A percentile compares a stretch with the other conserved stretches of the same genome.
Evolutionary conservation across 2,797 vertebrate species (phyloP).

Genomic region (Sebastes matsubarae): DNA sequence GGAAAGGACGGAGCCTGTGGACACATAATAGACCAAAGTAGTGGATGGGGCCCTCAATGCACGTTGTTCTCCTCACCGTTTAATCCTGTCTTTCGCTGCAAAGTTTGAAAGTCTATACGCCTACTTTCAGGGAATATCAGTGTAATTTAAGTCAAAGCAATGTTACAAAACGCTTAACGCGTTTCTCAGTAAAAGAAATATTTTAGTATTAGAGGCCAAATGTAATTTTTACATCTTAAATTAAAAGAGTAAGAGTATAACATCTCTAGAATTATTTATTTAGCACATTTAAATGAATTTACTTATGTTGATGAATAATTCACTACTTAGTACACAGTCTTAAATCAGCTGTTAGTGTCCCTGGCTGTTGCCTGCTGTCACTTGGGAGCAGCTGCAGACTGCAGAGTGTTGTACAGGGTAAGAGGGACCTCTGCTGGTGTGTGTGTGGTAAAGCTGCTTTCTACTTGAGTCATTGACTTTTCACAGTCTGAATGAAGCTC

Average conservation of each 20-base stretch:
- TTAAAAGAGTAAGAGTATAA: neutral
- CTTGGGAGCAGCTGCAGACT: conserved; percentile 42
- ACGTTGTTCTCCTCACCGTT: neutral
- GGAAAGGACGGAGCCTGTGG: no score
- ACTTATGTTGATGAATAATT: neutral
- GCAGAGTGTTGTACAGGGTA: neutral
- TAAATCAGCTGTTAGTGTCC: neutral
- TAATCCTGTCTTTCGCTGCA: neutral
- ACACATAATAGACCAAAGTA: no score
- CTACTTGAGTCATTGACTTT: neutral
- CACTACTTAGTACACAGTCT: neutral
- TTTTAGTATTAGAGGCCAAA: neutral
- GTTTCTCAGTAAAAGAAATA: neutral
- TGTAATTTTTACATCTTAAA: neutral
- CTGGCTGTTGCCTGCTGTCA: neutral
- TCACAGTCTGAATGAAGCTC: neutral
- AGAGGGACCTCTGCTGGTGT: conserved; percentile 56
- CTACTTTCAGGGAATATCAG: neutral
- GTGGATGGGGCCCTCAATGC: neutral
- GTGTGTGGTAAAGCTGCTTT: neutral
- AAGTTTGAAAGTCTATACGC: neutral
- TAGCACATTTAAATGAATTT: neutral
- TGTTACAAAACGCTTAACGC: neutral
- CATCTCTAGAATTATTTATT: neutral
- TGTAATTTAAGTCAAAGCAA: neutral